These are phyloP conservation scores for Glyphotaelius pellucidus DNA, from an alignment of 2,888 invertebrate species.

Conservation along the genomic window DNA sequence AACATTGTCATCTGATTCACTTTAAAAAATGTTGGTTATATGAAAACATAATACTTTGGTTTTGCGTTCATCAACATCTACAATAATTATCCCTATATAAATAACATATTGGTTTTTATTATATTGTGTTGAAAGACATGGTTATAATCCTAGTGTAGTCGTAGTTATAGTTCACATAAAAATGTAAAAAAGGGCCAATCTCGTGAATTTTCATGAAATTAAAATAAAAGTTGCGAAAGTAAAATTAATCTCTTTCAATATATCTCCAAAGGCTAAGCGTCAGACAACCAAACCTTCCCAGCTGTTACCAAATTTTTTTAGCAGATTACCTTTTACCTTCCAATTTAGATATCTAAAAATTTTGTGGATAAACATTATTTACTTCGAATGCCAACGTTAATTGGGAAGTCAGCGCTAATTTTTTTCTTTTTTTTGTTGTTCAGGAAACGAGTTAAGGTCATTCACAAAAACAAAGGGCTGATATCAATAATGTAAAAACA, in stretches of 20 bases:
- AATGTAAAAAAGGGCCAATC: not conserved
- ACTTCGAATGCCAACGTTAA: not conserved
- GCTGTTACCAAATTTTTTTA: not conserved
- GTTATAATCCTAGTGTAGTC: too few relatives aligned
- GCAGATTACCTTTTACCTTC: not conserved
- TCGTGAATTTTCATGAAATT: not conserved
- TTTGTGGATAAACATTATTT: not conserved
- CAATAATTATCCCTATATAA: too few relatives aligned
- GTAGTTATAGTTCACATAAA: too few relatives aligned
- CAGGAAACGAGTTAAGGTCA: too few relatives aligned
- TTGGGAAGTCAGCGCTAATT: not conserved
- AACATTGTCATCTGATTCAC: not conserved
- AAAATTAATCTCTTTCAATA: slow-evolving; percentile 7
- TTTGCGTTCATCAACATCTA: too few relatives aligned
- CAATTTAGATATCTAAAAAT: not conserved
- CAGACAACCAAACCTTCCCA: not conserved
- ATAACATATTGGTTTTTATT: too few relatives aligned
- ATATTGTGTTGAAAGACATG: too few relatives aligned
- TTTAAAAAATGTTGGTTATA: not conserved
- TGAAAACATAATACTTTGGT: not conserved
- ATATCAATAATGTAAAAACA: not conserved
- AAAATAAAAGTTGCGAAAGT: slow-evolving; percentile 6
- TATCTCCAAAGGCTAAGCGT: not conserved
- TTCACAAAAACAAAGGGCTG: not conserved
- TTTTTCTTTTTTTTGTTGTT: not conserved